phyloP scores from a whole-genome alignment of 2,797 vertebrate genomes.

The Lagorchestes hirsutus region DNA sequence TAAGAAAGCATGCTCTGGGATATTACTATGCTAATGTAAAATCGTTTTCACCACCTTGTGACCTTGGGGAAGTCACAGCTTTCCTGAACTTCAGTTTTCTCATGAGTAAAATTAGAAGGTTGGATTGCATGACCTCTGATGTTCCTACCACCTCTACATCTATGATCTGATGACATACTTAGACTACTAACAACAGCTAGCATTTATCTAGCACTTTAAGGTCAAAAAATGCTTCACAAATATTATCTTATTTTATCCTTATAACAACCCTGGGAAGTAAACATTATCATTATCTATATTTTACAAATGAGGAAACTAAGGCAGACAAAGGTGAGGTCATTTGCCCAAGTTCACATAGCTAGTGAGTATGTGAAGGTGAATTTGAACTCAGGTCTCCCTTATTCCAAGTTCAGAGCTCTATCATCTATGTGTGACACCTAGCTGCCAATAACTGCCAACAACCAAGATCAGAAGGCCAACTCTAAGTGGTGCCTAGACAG shows the following conservation, averaged over 20 bases:
- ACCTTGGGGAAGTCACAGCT: neutral
- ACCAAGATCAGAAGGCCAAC: neutral
- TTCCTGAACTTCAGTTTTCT: neutral
- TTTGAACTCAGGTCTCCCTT: neutral
- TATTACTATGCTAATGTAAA: neutral
- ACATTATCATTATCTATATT: neutral
- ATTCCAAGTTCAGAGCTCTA: neutral
- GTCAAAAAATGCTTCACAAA: neutral
- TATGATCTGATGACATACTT: neutral
- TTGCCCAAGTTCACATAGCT: neutral
- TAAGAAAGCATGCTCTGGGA: neutral
- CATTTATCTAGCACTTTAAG: neutral
- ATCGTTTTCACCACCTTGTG: neutral
- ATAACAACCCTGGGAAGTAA: neutral
- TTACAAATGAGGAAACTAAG: neutral
- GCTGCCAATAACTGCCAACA: neutral
- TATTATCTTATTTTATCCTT: neutral
- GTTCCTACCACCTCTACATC: neutral
- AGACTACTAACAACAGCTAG: neutral
- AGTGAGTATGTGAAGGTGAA: neutral
- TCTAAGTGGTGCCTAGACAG: neutral
- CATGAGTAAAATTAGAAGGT: neutral
- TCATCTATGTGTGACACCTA: neutral
- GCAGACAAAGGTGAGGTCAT: neutral
- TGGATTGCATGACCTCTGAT: neutral